phyloP scores from a whole-genome alignment of 2,888 invertebrate genomes.

The Drosophila mimica region DNA sequence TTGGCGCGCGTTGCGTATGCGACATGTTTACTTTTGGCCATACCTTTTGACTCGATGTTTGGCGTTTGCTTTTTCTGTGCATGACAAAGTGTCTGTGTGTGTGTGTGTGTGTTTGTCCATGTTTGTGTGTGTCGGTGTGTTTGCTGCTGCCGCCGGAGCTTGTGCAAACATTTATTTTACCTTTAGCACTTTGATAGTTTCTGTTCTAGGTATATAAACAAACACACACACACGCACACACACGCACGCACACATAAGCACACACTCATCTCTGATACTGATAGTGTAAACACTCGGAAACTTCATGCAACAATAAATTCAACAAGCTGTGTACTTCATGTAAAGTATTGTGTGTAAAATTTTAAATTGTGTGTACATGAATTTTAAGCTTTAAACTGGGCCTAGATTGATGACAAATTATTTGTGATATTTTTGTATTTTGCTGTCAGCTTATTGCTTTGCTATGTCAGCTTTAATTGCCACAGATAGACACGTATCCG shows the following conservation, averaged over 20 bases:
- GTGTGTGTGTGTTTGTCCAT: background rate
- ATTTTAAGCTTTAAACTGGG: constrained; percentile 26
- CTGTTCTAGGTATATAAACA: constrained; percentile 31
- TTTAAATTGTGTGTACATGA: background rate
- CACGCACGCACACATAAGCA: background rate
- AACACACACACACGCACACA: background rate
- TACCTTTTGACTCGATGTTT: constrained; percentile 47
- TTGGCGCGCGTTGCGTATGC: constrained; percentile 50
- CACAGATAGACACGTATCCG: constrained; percentile 29
- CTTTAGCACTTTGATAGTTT: constrained; percentile 60
- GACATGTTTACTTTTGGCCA: constrained; percentile 58
- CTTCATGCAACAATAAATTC: constrained; percentile 31
- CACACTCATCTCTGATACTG: constrained; percentile 15
- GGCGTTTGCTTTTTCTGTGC: constrained; percentile 35
- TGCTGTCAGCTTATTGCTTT: constrained; percentile 20
- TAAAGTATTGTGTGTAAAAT: constrained; percentile 1
- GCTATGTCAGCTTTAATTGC: constrained; percentile 45
- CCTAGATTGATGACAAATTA: constrained; percentile 9
- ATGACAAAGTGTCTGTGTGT: background rate
- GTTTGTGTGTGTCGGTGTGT: background rate
- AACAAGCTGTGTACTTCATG: constrained; percentile 22
- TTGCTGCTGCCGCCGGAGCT: constrained; percentile 43
- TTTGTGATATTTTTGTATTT: constrained; percentile 10
- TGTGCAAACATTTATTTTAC: constrained; percentile 56
- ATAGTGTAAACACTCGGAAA: constrained; percentile 20